Percentiles rank a stretch among this genome's conserved stretches.
Evolutionary conservation across 2,888 invertebrate genomes (phyloP).

Genomic region (Drosophila stalkeri): DNA sequence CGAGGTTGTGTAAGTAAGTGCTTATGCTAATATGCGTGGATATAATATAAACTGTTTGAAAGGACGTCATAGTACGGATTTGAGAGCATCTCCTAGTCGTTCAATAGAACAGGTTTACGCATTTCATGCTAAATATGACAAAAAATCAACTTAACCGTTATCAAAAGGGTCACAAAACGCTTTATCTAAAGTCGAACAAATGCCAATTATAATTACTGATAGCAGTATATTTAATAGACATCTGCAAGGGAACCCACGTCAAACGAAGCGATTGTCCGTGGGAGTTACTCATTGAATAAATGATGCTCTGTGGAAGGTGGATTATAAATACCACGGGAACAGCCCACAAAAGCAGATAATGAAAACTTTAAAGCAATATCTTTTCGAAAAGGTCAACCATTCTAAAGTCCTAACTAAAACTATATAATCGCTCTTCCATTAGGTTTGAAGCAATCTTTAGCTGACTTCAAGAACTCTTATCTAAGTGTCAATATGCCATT

Average conservation of each 20-base stretch:
- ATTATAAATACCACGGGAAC: not conserved
- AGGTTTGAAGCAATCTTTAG: not conserved
- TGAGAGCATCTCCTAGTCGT: not conserved
- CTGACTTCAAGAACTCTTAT: not conserved
- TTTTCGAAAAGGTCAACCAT: not conserved
- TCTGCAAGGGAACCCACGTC: conserved; percentile 51
- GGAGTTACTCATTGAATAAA: not conserved
- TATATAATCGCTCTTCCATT: not conserved
- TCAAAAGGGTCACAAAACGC: conserved; percentile 59
- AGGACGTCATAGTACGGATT: not conserved
- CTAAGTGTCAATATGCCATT: not conserved
- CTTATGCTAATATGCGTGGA: too few species aligned
- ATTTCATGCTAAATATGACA: conserved; percentile 50
- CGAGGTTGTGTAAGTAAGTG: too few species aligned
- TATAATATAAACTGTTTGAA: not conserved
- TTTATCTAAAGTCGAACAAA: conserved; percentile 33
- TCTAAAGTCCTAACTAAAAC: not conserved
- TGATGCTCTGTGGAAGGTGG: not conserved
- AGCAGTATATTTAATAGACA: conserved; percentile 23
- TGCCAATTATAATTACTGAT: conserved; percentile 76
- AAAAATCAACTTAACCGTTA: conserved; percentile 60
- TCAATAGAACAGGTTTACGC: too few species aligned
- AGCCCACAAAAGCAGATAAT: not conserved
- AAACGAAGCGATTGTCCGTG: conserved; percentile 34
- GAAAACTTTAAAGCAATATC: not conserved